Base-by-base conservation (phyloP, 2,888 invertebrate species). In the Amaurobius ferox region DNA sequence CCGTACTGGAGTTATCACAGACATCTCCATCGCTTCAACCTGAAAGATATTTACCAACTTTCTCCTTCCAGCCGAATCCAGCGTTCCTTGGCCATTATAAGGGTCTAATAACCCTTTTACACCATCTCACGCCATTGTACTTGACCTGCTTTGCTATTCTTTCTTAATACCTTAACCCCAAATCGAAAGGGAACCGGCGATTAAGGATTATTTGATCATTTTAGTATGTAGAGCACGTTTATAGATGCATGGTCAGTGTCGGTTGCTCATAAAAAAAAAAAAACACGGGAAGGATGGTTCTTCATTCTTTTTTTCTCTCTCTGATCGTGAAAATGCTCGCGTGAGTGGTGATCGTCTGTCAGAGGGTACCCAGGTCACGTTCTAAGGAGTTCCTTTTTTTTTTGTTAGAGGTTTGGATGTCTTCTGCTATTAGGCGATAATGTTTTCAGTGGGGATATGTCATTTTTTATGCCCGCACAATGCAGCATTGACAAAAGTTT, bases 141-240 rank as follows among this genome's bases (percentile, higher is more conserved):
- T 55, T 55, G 55, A 55, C 55, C 55, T 23, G 55, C 5, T 55
- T 23, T 23, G 23, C 55, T 55, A 23, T 55, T 55, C 23, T 23
- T 55, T 19, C 55, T 23, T 55, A 55, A 55, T 55, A 16, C 55
- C 23, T 55, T 55, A 55, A 55, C 55, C 55, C 2, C 1, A 23
- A 3, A 55, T 55, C 55, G 55, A 55, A 79, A 35, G 79, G 23
- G 32, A 32, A 72, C 32, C 28, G 28, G 32, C 40, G 48, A 72
- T 26, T 55, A 30, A 9, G 11, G 16, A 5, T 5, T 23, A 23
- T 55, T 55, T 23, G 72, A 61, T 28, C 19, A 19, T 35, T 29
- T 79, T 72, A 48, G 66, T 72, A 79, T 79, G 79, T 72, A 29
- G 55, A 35, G 44, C 79, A 79, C 79, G 79, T 79, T 66, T 32